Conservation (phyloP, 2,888 invertebrate genomes). For the Xylocampa areola region DNA sequence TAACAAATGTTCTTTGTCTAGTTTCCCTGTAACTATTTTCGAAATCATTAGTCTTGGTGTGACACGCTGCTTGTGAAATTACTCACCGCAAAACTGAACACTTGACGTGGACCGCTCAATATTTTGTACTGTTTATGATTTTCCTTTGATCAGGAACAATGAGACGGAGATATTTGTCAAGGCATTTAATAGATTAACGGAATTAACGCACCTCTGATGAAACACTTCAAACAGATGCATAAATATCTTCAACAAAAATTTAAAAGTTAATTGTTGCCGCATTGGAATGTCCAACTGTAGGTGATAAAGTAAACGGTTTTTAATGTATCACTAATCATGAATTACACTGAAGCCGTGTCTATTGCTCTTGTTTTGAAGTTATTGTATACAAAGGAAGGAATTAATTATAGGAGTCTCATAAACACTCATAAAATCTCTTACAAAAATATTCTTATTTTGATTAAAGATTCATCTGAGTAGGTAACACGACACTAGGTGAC, state of each 20-base stretch:
- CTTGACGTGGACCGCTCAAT: constrained; percentile 79
- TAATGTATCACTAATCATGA: constrained; percentile 49
- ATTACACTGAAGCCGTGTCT: constrained; percentile 26
- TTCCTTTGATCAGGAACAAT: constrained; percentile 83
- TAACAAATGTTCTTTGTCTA: constrained; percentile 69
- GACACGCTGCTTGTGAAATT: constrained; percentile 75
- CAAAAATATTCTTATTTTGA: constrained; percentile 9
- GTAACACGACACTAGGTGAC: not conserved
- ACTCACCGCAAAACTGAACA: constrained; percentile 78
- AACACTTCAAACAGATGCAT: constrained; percentile 79
- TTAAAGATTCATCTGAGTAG: constrained; percentile 2
- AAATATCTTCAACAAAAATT: constrained; percentile 73
- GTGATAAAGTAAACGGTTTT: constrained; percentile 62
- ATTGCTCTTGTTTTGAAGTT: constrained; percentile 39
- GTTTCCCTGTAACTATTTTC: constrained; percentile 76
- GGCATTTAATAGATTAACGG: constrained; percentile 77
- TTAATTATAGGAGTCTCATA: constrained; percentile 21
- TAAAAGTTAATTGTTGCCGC: constrained; percentile 74
- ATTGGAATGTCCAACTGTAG: constrained; percentile 65
- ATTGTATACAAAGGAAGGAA: constrained; percentile 32
- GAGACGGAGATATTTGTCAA: constrained; percentile 74
- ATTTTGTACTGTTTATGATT: constrained; percentile 83
- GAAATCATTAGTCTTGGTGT: constrained; percentile 76
- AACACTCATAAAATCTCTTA: constrained; percentile 13
- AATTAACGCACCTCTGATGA: constrained; percentile 74